Evolutionary conservation across 2,113 vertebrate genomes (phyloP), one percentile per base, ranked within the genome.

Genomic region (Saguinus imperator): DNA sequence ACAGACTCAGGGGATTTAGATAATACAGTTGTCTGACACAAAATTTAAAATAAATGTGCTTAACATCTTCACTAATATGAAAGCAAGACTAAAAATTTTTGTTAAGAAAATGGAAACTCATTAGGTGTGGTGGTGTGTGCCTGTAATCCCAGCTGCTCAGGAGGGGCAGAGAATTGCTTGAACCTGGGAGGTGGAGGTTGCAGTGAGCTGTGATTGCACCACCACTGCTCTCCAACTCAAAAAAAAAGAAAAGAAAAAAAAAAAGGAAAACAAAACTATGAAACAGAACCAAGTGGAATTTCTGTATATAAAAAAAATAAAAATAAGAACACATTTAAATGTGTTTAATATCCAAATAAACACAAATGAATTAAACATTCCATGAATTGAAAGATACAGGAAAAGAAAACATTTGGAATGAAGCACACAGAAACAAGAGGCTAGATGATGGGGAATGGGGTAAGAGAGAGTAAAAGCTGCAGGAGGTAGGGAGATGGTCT

Each of bases 381-480:
- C 37, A 40, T 57, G 37, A 55, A 20, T 27, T 48, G 25, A 27
- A 75, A 50, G 21, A 21, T 1, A 37, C 20, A 48, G n/a, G 10
- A 23, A 29, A 29, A 66, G 57, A 57, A 68, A 45, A n/a, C 23
- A 4, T 4, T 17, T 10, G 12, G 43, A 12, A n/a, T 2, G 10
- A 58, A 72, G 8, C 25, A 16, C 7, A n/a, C 3, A 17, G 37
- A 21, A 45, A 18, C 4, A 37, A 35, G 52, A 55, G 5, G 2
- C 8, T 1, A 4, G 5, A 29, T 55, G 61, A 8, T 37, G 32
- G 58, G 14, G 20, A 55, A 8, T 7, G 35, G 43, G 10, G 12
- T 29, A 6, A 52, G 32, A 35, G 40, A 16, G 25, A 23, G 7
- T 1, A 2, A 64, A 17, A 29, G 29, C 21, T 14, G 0, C 0